Percentiles rank a stretch among this genome's conserved stretches.
These are phyloP conservation scores for Drosophila kokeensis DNA, from an alignment of 2,888 invertebrate species.

Conservation along the genomic window DNA sequence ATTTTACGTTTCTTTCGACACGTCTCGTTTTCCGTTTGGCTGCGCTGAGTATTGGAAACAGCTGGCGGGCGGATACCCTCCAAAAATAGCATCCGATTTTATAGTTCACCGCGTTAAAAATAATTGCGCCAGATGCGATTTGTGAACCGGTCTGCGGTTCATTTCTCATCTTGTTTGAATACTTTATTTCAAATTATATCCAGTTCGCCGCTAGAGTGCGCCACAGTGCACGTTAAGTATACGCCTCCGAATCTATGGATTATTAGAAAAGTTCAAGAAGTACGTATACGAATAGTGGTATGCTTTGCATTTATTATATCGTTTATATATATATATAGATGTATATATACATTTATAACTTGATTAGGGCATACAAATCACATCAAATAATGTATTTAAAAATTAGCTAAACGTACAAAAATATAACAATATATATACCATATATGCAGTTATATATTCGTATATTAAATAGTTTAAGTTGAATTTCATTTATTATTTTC, in stretches of 20 bases:
- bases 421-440: slow-evolving; percentile 72
- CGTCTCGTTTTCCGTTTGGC: slow-evolving; percentile 50
- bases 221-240: slow-evolving; percentile 28
- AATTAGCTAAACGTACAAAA: slow-evolving; percentile 81
- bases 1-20: slow-evolving; percentile 34
- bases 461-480: slow-evolving; percentile 44
- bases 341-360: slow-evolving; percentile 61
- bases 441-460: slow-evolving; percentile 33
- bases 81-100: slow-evolving; percentile 68
- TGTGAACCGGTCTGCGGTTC: slow-evolving; percentile 38
- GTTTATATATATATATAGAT: slow-evolving; percentile 38
- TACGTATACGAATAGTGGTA: slow-evolving; percentile 14
- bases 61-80: slow-evolving; percentile 64
- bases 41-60: slow-evolving; percentile 59
- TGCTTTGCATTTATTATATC: slow-evolving; percentile 63
- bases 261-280: neutral
- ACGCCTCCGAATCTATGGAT: slow-evolving; percentile 17
- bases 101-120: slow-evolving; percentile 64
- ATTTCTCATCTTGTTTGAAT: slow-evolving; percentile 22
- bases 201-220: slow-evolving; percentile 37
- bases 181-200: slow-evolving; percentile 4
- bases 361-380: slow-evolving; percentile 76
- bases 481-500: slow-evolving; percentile 19
- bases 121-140: slow-evolving; percentile 42
- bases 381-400: slow-evolving; percentile 79